These are phyloP conservation scores for Psettodes erumei DNA, from an alignment of 2,113 vertebrate species.

Conservation along the genomic window DNA sequence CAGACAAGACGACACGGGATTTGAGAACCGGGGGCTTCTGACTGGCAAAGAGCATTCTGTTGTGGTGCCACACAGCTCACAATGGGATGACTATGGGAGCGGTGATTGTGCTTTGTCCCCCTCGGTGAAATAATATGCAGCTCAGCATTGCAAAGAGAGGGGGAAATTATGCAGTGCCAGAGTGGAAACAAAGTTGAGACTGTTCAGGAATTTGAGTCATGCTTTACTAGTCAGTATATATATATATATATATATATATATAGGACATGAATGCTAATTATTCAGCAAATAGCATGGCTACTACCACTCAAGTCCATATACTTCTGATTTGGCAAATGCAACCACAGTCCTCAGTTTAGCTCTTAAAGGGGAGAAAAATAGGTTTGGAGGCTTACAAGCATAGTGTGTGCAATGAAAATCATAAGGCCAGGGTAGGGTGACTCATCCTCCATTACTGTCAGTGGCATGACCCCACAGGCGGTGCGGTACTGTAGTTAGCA, in stretches of 20 bases:
- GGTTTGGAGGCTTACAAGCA: background rate
- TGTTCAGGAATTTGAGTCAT: conserved; percentile 65
- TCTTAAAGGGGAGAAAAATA: background rate
- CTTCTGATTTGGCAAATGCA: background rate
- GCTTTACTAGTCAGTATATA: conserved; percentile 32
- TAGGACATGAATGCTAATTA: conserved; percentile 2
- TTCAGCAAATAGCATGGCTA: conserved; percentile 7
- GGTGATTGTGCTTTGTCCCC: conserved; percentile 81
- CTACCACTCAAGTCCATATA: background rate
- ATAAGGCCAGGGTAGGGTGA: conserved; percentile 36
- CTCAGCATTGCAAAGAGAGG: conserved; percentile 64
- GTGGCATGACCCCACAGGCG: conserved; percentile 24
- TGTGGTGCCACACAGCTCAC: conserved; percentile 71
- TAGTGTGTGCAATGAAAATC: background rate
- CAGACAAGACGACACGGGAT: conserved; percentile 67
- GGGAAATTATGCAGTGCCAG: conserved; percentile 55
- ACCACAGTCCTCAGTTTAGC: conserved; percentile 9
- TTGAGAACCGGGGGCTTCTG: conserved; percentile 63
- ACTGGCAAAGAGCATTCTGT: conserved; percentile 70
- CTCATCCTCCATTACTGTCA: conserved; percentile 39
- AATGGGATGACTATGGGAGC: conserved; percentile 76
- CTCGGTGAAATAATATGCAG: conserved; percentile 74
- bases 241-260: background rate
- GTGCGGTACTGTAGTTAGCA: conserved; percentile 26
- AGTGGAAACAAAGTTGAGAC: conserved; percentile 65